Percentiles rank a stretch among this genome's conserved stretches.
Conservation (phyloP, 2,113 vertebrate genomes). For the Bufo bufo region DNA sequence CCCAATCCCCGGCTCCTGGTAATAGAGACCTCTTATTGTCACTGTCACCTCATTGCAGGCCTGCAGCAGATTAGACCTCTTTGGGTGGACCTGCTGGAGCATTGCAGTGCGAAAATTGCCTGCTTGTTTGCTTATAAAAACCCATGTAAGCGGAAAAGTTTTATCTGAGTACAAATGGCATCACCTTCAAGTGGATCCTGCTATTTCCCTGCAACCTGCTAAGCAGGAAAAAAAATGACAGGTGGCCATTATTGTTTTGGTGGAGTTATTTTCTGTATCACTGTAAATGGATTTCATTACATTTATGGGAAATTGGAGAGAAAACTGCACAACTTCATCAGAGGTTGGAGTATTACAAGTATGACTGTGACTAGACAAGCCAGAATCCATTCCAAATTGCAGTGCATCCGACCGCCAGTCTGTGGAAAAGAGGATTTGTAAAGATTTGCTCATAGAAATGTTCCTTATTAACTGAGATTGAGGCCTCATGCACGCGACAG, state of each 20-base stretch:
- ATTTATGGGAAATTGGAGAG: conserved; percentile 14
- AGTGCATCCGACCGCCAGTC: not conserved
- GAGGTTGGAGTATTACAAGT: not conserved
- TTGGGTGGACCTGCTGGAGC: conserved; percentile 66
- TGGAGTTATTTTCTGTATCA: conserved; percentile 25
- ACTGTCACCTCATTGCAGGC: conserved; percentile 39
- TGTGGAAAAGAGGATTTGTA: not conserved
- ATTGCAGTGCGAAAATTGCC: conserved; percentile 65
- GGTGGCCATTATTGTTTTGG: conserved; percentile 60
- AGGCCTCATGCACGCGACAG: no score
- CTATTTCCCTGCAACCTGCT: conserved; percentile 54
- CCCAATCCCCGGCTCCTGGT: conserved; percentile 11
- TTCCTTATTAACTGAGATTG: not conserved
- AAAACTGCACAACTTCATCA: conserved; percentile 15
- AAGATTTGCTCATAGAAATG: not conserved
- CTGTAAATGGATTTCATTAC: conserved; percentile 38
- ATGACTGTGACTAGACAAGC: not conserved
- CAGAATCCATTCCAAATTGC: not conserved
- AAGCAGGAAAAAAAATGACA: conserved; percentile 60
- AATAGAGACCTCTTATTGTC: conserved; percentile 48
- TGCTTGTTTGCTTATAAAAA: conserved; percentile 66
- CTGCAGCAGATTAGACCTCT: conserved; percentile 64
- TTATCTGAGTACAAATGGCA: conserved; percentile 64
- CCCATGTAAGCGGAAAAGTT: conserved; percentile 60
- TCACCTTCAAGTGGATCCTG: conserved; percentile 59